These are phyloP conservation scores for Manacus vitellinus DNA, from an alignment of 2,113 vertebrate genomes.

Conservation along the genomic window DNA sequence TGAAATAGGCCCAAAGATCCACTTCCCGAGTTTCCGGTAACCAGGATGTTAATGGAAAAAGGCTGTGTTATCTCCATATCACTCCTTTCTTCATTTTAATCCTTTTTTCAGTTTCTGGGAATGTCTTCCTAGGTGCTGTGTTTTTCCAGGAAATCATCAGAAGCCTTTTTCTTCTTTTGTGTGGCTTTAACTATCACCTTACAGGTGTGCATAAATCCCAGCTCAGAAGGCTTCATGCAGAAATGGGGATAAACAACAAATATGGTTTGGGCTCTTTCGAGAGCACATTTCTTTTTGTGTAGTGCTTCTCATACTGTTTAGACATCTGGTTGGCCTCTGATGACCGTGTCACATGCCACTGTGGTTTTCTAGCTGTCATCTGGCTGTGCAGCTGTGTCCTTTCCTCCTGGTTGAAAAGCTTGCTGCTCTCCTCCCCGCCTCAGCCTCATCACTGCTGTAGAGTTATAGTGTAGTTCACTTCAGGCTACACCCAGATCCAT, in stretches of 20 bases:
- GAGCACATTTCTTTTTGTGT: not conserved
- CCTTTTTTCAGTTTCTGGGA: too few relatives aligned
- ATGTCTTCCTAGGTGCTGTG: too few relatives aligned
- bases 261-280: not conserved
- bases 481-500: not conserved
- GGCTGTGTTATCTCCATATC: too few relatives aligned
- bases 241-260: not conserved
- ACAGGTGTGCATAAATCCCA: not conserved
- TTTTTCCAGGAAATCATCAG: too few relatives aligned
- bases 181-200: too few relatives aligned
- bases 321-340: not conserved
- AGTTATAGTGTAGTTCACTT: not conserved
- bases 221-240: not conserved
- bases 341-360: not conserved
- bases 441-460: not conserved
- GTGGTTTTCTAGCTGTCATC: not conserved
- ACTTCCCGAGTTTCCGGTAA: too few relatives aligned
- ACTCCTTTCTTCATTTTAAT: too few relatives aligned
- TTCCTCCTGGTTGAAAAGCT: not conserved
- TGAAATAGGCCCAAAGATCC: too few relatives aligned
- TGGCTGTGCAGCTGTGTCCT: not conserved
- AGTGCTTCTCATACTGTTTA: not conserved
- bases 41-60: too few relatives aligned
- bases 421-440: not conserved
- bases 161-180: too few relatives aligned